Percentiles rank a stretch among this genome's conserved stretches.
Evolutionary conservation across 2,113 vertebrate species (phyloP).

Genomic region (Cyphomyrus plagiostoma): DNA sequence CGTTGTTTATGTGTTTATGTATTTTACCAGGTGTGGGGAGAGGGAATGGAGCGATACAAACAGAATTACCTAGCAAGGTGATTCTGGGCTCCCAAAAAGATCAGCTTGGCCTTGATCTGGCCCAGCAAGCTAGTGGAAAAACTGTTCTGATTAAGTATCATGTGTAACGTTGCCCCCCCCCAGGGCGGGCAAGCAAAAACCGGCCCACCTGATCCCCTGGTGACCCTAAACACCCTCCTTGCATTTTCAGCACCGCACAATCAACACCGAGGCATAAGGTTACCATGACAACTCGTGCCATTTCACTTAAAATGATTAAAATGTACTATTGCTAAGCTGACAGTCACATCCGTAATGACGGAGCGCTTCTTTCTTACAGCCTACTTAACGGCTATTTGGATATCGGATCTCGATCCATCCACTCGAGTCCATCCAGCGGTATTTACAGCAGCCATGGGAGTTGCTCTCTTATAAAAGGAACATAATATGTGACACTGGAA

Average conservation of each 20-base stretch:
- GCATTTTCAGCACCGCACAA: not conserved
- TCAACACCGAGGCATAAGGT: not conserved
- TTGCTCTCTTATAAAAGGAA: not conserved
- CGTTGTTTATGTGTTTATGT: not conserved
- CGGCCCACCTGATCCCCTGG: not conserved
- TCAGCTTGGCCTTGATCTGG: not conserved
- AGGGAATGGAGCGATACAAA: not conserved
- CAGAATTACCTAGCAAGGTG: not conserved
- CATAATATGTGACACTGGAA: not conserved
- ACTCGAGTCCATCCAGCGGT: not conserved
- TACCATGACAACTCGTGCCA: not conserved
- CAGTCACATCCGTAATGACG: not conserved
- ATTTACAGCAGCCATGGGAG: not conserved
- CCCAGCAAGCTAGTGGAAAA: not conserved
- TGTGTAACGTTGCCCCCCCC: not conserved
- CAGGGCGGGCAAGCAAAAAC: not conserved
- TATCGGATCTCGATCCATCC: not conserved
- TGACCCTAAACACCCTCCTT: not conserved
- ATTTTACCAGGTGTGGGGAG: not conserved
- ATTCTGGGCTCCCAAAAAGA: not conserved
- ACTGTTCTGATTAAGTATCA: not conserved
- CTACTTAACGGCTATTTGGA: not conserved
- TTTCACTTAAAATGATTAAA: slow-evolving; percentile 2
- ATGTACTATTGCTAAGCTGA: not conserved
- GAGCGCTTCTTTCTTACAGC: not conserved